A percentile compares a stretch with the other conserved stretches of the same genome.
These are phyloP conservation scores for Desmodus rotundus DNA, from an alignment of 2,113 vertebrate genomes.

Conservation along the genomic window DNA sequence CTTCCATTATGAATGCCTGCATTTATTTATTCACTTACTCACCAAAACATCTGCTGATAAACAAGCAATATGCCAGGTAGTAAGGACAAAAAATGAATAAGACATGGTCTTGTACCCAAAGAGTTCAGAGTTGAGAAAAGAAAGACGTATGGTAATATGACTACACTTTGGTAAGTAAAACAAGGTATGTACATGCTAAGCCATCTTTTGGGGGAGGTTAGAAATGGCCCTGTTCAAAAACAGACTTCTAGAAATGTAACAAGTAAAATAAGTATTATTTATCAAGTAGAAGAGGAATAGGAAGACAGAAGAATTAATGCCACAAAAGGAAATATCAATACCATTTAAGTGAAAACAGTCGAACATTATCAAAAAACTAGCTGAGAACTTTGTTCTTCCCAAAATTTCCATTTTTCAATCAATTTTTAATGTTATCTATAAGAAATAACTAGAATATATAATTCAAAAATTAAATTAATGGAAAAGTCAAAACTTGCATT, in stretches of 20 bases:
- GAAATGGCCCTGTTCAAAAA: background rate
- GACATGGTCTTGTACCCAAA: background rate
- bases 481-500: background rate
- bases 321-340: background rate
- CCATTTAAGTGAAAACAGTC: background rate
- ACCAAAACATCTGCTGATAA: background rate
- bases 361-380: background rate
- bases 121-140: background rate
- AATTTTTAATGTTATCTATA: constrained; percentile 17
- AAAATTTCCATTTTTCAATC: constrained; percentile 1
- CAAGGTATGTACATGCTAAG: background rate
- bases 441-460: constrained; percentile 16
- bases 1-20: background rate
- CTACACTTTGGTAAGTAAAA: background rate
- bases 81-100: background rate
- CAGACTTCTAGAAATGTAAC: background rate
- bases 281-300: background rate
- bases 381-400: background rate
- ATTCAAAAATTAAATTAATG: constrained; percentile 24
- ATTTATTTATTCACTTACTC: background rate
- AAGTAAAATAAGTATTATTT: background rate
- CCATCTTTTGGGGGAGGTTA: background rate
- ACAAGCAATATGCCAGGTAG: background rate
- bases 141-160: background rate
- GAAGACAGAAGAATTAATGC: background rate